Evolutionary conservation across 2,888 invertebrate genomes (phyloP), one percentile per base, ranked within the genome.

Genomic region (Cotesia congregata): DNA sequence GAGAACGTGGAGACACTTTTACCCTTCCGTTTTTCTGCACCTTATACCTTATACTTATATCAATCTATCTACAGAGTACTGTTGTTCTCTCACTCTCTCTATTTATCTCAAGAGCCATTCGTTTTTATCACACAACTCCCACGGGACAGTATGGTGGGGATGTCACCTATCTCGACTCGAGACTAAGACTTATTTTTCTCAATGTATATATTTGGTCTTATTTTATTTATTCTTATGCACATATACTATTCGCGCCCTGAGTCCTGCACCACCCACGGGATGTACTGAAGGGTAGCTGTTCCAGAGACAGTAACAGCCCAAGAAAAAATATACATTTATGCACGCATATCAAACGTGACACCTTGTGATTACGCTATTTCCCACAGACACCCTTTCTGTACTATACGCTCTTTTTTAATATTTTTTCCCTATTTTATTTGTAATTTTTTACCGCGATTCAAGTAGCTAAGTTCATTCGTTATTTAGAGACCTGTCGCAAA

Each of bases 91-190:
- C 61, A 15, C 41, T 67, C 50, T 50, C 71, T 79, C 77, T 78
- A 79, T 82, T 83, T 83, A 81, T 85, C 85, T 85, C 85, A 83
- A 61, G 83, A 83, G 84, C 87, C 87, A 88, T 89, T 88, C 87
- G 86, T 89, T 89, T 89, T 89, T 88, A 89, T 89, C 88, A 89
- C 79, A 78, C 77, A 67, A 79, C 17, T 80, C 80, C 77, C 80
- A 72, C 40, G 82, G 77, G 81, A 78, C 70, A 5, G 41, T 64
- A 59, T 67, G 78, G 17, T 67, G 17, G 59, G 69, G 72, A 67
- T 6, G 73, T 73, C 73, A 65, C 65, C 50, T 50, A 50, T 50
- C 50, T 60, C 64, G 76, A 65, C 77, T 30, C 77, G 78, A 74
- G 78, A 77, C 17, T 30, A 30, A 30, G 30, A 30, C 30, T 30